Evolutionary conservation across 2,113 vertebrate species (phyloP).

Genomic region (Axis porcinus): DNA sequence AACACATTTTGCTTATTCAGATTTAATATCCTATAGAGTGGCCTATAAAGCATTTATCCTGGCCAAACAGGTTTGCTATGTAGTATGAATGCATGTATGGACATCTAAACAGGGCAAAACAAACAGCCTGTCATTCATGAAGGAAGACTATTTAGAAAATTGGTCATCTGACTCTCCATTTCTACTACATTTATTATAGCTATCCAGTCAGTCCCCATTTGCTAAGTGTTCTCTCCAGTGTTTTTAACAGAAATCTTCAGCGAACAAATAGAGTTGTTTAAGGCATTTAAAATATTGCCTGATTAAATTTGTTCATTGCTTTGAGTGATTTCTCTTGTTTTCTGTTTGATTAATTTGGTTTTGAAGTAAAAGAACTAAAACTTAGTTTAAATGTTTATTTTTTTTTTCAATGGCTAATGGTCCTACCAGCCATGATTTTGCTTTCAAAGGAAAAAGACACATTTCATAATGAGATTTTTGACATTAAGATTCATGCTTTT

Average conservation of each 20-base stretch:
- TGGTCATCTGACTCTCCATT: not conserved
- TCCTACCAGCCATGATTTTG: not conserved
- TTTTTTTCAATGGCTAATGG: not conserved
- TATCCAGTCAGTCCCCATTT: not conserved
- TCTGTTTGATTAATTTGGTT: not conserved
- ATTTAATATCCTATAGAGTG: not conserved
- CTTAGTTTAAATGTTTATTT: slow-evolving; percentile 18
- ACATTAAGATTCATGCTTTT: slow-evolving; percentile 29
- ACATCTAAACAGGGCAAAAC: not conserved
- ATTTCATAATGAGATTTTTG: slow-evolving; percentile 30
- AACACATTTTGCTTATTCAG: not conserved
- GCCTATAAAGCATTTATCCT: not conserved
- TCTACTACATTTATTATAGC: not conserved
- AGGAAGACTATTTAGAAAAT: not conserved
- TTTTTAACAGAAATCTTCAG: slow-evolving; percentile 5
- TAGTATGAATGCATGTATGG: not conserved
- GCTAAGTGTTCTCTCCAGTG: not conserved
- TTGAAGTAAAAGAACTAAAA: not conserved
- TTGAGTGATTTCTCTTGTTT: not conserved
- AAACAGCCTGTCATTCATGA: not conserved
- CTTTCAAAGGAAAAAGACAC: not conserved
- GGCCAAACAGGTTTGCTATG: not conserved
- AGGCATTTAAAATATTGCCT: not conserved
- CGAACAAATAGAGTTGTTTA: not conserved
- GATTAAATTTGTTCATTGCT: slow-evolving; percentile 25